A percentile compares a stretch with the other conserved stretches of the same genome.
Evolutionary conservation across 2,888 invertebrate species (phyloP).

Genomic region (Reticulitermes lucifugus): DNA sequence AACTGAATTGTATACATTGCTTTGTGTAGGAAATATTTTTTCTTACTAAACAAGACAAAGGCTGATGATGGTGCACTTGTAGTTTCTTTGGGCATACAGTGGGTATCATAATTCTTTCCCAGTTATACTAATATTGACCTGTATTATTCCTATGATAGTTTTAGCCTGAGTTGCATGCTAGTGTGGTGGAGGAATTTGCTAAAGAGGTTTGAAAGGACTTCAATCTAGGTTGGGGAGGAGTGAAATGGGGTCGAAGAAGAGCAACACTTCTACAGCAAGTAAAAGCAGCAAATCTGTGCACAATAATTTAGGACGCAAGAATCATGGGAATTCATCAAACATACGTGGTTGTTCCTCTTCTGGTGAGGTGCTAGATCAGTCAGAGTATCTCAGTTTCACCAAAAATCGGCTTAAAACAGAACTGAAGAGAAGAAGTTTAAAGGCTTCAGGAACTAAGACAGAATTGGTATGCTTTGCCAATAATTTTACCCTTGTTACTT

Average conservation of each 20-base stretch:
- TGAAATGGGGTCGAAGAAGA: constrained; percentile 42
- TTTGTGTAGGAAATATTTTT: background rate
- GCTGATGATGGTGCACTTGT: background rate
- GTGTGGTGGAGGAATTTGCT: constrained; percentile 45
- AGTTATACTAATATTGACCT: constrained; percentile 32
- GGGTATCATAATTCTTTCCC: background rate
- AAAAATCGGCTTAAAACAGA: constrained; percentile 77
- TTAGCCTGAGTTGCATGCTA: constrained; percentile 44
- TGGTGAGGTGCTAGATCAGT: constrained; percentile 49
- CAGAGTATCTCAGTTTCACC: constrained; percentile 62
- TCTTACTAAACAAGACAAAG: background rate
- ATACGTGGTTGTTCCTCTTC: constrained; percentile 4
- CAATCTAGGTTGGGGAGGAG: constrained; percentile 22
- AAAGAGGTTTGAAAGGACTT: constrained; percentile 36
- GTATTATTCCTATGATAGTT: constrained; percentile 26
- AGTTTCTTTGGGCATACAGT: background rate
- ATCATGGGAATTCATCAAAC: constrained; percentile 37
- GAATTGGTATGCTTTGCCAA: constrained; percentile 70
- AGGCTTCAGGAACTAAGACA: constrained; percentile 76
- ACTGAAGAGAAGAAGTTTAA: constrained; percentile 76
- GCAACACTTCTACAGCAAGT: constrained; percentile 28
- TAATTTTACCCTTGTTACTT: constrained; percentile 49
- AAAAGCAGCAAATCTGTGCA: constrained; percentile 35
- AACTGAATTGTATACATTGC: background rate
- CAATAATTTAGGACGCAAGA: constrained; percentile 40